Base-by-base conservation (phyloP, 2,113 vertebrate species). In the Chamaea fasciata region DNA sequence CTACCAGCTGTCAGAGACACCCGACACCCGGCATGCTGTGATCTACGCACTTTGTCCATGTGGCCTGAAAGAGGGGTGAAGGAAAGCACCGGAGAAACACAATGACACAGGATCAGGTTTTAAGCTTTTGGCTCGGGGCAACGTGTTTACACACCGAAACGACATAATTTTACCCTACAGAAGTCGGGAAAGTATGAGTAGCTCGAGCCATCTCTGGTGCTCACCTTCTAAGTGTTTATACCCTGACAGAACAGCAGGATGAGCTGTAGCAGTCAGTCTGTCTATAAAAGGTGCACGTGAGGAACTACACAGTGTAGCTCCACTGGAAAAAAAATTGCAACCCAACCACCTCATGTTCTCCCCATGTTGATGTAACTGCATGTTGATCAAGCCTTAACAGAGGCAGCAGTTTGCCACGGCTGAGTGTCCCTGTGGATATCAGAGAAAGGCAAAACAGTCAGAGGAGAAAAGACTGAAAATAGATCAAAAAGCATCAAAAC, bases 11-110 rank as follows among this genome's bases (percentile, higher is more conserved):
- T 75, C 49, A 0, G 64, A 44, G 93, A 93, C 79, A 96, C 69
- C 64, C 4, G 83, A 96, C 81, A 44, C 1, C 0, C 14, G 12
- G 44, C 88, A 10, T 31, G 76, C 71, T 11, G 10, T 3, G 10
- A 59, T 23, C 64, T 4, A 24, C 56, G 70, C 35, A n/a, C 79
- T 68, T 60, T 0, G 15, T 75, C n/a, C 69, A 8, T 1, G 6
- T 84, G 83, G 83, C 95, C 96, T 95, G 77, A 91, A 37, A 92
- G 8, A 83, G 69, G 44, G 86, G 80, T 92, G 92, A 95, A 89
- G 86, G 80, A 57, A 76, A 81, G 56, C 46, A 27, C 12, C 0
- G 16, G 41, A 78, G 88, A 92, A 86, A 57, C 69, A 83, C 47
- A 28, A 50, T 33, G 64, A 85, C 42, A 50, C 0, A 0, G 37